Base-by-base conservation (phyloP, 2,888 invertebrate species). In the Erebia aethiops region DNA sequence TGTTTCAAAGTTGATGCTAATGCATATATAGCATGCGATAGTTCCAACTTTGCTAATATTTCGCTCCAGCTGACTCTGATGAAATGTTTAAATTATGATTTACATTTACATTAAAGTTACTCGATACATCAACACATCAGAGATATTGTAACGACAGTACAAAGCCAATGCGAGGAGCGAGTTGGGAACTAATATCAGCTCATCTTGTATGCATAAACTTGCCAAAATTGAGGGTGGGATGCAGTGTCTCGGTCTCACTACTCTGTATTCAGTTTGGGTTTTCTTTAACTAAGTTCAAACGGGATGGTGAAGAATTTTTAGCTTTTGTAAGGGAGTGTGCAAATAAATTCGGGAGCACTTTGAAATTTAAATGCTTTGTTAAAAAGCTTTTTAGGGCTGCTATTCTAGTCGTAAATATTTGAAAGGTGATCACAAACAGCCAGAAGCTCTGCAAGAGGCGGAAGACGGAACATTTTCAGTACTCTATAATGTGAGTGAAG, bases 171-270 rank as follows among this genome's bases (percentile, higher is more conserved):
- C 35, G 65, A 56, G 26, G 56, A 84, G 82, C 76, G 76, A 84
- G 83, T 83, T 82, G 79, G 73, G 78, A 87, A 88, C 88, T 90
- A 88, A 88, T 89, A 87, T 82, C 77, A 80, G 80, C 82, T 88
- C 87, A 90, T 91, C 85, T 82, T 78, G 84, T 84, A 89, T 88
- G 89, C 89, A 87, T 84, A 85, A 88, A 90, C 85, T 88, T 84
- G 75, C 68, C 60, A 70, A 70, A 66, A 67, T 71, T 71, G 71
- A 71, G 74, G 74, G 71, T 67, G 46, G 76, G 76, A 52, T 67
- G 71, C 73, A 70, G 58, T 68, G 70, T 74, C 73, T 76, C 74
- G 63, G 52, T 65, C 73, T 67, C 62, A 51, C 76, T 75, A 69
- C 72, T 78, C 75, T 74, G 74, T 74, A 78, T 77, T 77, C 77